Evolutionary conservation across 2,888 invertebrate species (phyloP).

Genomic region (Xestia xanthographa): DNA sequence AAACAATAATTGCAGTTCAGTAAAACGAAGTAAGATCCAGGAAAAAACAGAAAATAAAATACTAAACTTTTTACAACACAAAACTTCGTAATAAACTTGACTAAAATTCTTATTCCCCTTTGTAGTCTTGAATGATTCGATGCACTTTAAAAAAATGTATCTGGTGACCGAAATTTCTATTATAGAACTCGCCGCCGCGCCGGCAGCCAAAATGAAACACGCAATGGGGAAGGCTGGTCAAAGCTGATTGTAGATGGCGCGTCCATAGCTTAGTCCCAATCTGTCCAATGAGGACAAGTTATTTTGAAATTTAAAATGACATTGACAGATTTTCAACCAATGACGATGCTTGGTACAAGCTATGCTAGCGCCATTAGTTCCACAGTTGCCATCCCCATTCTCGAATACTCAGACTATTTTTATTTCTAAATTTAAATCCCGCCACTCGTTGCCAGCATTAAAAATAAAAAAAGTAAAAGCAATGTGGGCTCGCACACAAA

Average conservation of each 20-base stretch:
- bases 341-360: too few relatives aligned
- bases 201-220: conserved; percentile 9
- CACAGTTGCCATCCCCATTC: too few relatives aligned
- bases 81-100: not conserved
- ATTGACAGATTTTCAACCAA: too few relatives aligned
- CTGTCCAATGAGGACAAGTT: too few relatives aligned
- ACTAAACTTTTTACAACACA: not conserved
- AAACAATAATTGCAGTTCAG: conserved; percentile 13
- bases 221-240: too few relatives aligned
- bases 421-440: conserved; percentile 28
- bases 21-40: conserved; percentile 16
- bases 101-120: not conserved
- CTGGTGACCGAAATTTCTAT: conserved; percentile 15
- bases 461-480: conserved; percentile 37
- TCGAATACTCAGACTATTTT: conserved; percentile 22
- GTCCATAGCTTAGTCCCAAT: too few relatives aligned
- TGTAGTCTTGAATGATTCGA: conserved; percentile 13
- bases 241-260: too few relatives aligned
- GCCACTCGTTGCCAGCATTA: conserved; percentile 21
- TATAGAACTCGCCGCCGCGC: conserved; percentile 1
- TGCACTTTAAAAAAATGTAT: not conserved
- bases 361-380: too few relatives aligned
- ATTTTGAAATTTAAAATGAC: too few relatives aligned
- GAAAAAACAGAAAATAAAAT: not conserved
- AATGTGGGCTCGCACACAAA: conserved; percentile 28